Base-by-base conservation (phyloP, 2,113 vertebrate species). In the Oreocharis arfaki region DNA sequence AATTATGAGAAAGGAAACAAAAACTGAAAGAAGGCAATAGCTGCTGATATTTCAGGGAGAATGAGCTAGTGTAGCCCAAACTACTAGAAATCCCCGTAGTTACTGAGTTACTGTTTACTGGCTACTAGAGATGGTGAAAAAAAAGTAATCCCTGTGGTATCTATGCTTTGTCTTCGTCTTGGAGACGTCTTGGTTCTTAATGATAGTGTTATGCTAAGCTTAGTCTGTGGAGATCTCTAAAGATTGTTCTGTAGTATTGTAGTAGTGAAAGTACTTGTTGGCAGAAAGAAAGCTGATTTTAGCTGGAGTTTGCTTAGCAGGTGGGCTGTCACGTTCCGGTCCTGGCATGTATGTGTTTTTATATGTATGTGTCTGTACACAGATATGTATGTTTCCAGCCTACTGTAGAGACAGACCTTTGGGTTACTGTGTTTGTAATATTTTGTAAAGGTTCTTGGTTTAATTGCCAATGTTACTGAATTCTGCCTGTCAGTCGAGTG, bases 311-410 rank as follows among this genome's bases (percentile, higher is more conserved):
- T 74, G 27, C 11, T 47, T 53, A 33, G 46, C 56, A 47, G 52
- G 11, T 86, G 60, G 28, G 19, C 55, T 84, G 63, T 33, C 13
- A 4, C 1, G 1, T 42, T 69, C 10, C 24, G 41, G 37, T 14
- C 14, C 13, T 53, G 26, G 4, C 4, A 0, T 42, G 10, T 82
- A 11, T 52, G 10, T 3, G 22, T 80, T 15, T 35, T 4, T 35
- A 4, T 26, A 8, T 19, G 2, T 28, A 1, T 69, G 4, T 64
- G 2, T 59, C 7, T n/a, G 0, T 28, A 19, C 9, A 10, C 8
- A 50, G 12, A 0, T 35, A n/a, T 10, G 8, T 16, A 2, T 37
- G 5, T 41, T 84, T 86, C 6, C 5, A 55, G 21, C 3, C 17
- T 70, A 1, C 33, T 41, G 19, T n/a, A 47, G 64, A 50, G 49